Percentiles rank a stretch among this genome's conserved stretches.
phyloP scores from a whole-genome alignment of 2,797 vertebrate species.

The Morus bassanus region DNA sequence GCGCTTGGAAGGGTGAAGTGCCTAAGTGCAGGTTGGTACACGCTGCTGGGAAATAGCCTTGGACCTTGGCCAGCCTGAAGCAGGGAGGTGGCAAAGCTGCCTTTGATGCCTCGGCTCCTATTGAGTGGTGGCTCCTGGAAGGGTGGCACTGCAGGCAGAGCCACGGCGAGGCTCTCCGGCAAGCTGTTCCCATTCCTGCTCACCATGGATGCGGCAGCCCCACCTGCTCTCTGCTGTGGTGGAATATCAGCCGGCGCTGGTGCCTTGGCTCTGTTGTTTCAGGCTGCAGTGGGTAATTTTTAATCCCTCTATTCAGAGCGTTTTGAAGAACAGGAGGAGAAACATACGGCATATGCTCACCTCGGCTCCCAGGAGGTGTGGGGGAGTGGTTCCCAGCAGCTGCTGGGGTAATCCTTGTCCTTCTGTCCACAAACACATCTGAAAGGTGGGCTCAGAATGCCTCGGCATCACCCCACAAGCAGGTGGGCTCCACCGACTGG shows the following conservation, averaged over 20 bases:
- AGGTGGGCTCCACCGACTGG: neutral
- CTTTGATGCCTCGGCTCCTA: neutral
- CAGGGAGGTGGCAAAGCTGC: neutral
- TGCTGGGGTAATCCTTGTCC: constrained; percentile 7
- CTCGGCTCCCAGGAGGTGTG: neutral
- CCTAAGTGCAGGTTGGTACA: neutral
- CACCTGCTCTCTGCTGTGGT: neutral
- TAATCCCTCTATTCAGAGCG: constrained; percentile 59
- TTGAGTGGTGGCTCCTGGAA: neutral
- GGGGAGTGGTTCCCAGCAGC: neutral
- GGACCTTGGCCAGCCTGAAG: neutral
- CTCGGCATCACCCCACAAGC: neutral
- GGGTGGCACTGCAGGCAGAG: neutral
- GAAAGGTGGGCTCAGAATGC: neutral
- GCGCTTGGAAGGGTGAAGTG: neutral
- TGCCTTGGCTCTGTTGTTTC: neutral
- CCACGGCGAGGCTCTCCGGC: fast-evolving
- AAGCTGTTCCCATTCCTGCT: neutral
- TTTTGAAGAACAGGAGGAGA: constrained; percentile 11
- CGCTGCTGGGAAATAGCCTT: neutral
- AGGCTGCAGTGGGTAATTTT: neutral
- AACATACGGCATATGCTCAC: constrained; percentile 13
- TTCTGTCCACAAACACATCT: neutral
- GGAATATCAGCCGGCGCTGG: neutral
- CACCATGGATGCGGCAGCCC: neutral